Evolutionary conservation across 1,140 invertebrate species (phyloP).

Genomic region (Rhagoletis zephyria): DNA sequence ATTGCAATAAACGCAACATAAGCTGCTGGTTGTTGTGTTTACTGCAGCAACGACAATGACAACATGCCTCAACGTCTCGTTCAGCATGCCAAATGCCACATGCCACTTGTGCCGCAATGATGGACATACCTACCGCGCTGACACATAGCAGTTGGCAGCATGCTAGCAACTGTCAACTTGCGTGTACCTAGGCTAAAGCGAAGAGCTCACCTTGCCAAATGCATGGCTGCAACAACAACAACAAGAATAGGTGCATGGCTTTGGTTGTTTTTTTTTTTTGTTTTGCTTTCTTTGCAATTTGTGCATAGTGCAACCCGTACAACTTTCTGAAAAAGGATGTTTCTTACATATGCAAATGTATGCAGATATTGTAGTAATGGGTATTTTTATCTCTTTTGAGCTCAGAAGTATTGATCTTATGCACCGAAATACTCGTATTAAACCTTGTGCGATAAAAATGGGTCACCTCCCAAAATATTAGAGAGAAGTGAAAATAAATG

Average conservation of each 20-base stretch:
- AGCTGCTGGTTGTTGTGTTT: not conserved
- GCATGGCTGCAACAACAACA: not conserved
- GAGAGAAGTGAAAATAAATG: too few relatives aligned
- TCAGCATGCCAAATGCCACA: slow-evolving; percentile 42
- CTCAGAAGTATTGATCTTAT: too few relatives aligned
- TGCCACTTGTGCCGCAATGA: slow-evolving; percentile 4
- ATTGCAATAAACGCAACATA: not conserved
- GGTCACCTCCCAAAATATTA: too few relatives aligned
- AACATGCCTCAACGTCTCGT: slow-evolving; percentile 13
- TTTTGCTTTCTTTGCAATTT: too few relatives aligned
- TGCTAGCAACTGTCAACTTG: not conserved
- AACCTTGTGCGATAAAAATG: too few relatives aligned
- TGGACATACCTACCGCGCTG: slow-evolving; percentile 2
- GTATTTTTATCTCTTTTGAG: too few relatives aligned
- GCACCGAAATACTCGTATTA: too few relatives aligned
- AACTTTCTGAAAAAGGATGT: too few relatives aligned
- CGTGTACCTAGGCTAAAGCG: not conserved
- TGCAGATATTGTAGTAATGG: too few relatives aligned
- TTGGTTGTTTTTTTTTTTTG: too few relatives aligned
- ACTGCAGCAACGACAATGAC: slow-evolving; percentile 1
- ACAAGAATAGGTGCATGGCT: not conserved
- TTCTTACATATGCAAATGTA: too few relatives aligned
- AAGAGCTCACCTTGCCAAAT: not conserved
- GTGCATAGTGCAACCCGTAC: too few relatives aligned
- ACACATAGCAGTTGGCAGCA: slow-evolving; percentile 21